Conservation (phyloP, 2,797 vertebrate genomes). For the Alouatta caraya region DNA sequence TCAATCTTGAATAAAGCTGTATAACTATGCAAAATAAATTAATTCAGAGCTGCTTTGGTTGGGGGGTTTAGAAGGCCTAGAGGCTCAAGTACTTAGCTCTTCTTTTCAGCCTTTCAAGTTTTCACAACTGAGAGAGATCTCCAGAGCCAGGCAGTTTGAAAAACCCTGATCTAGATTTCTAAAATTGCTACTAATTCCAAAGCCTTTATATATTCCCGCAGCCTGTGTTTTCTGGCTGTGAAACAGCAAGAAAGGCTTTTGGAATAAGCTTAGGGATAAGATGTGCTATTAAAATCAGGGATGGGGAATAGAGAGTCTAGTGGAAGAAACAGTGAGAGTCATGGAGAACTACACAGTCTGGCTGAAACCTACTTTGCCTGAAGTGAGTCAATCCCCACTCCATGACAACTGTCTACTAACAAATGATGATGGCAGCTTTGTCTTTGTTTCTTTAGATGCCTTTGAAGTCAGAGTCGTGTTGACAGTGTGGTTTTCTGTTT, state of each 20-base stretch:
- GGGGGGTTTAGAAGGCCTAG: background rate
- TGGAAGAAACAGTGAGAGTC: background rate
- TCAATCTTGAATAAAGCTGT: constrained; percentile 10
- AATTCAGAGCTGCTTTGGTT: background rate
- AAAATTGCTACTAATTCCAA: background rate
- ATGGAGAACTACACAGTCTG: background rate
- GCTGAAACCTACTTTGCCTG: background rate
- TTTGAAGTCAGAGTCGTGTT: background rate
- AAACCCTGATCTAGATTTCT: background rate
- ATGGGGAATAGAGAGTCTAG: background rate
- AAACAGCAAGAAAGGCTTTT: background rate
- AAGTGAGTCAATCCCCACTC: background rate
- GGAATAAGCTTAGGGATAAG: background rate
- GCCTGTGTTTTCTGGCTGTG: background rate
- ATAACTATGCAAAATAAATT: background rate
- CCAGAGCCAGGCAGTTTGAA: background rate
- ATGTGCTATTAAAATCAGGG: background rate
- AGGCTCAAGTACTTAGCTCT: background rate
- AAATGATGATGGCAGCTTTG: background rate
- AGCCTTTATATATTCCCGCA: background rate
- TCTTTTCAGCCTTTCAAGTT: background rate
- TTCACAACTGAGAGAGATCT: background rate
- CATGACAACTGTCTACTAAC: background rate
- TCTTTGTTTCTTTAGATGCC: background rate
- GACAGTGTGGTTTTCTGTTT: background rate